Conservation (phyloP, 2,797 vertebrate species). For the Crossoptilon crossoptilon region DNA sequence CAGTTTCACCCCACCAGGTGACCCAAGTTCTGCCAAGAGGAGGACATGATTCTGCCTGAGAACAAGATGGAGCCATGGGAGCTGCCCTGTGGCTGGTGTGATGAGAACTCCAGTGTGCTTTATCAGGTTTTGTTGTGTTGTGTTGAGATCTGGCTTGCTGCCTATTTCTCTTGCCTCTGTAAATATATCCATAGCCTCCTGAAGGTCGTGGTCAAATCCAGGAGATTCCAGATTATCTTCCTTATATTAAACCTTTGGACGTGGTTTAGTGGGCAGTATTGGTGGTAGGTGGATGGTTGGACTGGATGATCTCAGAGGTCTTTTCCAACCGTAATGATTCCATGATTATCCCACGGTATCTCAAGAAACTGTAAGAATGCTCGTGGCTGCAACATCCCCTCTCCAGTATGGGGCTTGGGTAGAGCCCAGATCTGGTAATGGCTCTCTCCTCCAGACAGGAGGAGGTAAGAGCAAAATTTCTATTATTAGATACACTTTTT, state of each 20-base stretch:
- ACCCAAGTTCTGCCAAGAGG: not conserved
- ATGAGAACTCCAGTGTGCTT: not conserved
- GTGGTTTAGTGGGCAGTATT: too few species aligned
- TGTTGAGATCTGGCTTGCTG: not conserved
- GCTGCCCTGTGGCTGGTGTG: not conserved
- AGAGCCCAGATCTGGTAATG: not conserved
- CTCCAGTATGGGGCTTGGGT: rapidly evolving
- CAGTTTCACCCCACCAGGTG: rapidly evolving
- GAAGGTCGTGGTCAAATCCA: slow-evolving; percentile 7
- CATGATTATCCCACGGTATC: too few species aligned
- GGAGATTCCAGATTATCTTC: not conserved
- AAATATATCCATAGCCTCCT: not conserved
- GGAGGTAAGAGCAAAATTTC: not conserved
- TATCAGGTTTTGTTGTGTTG: not conserved
- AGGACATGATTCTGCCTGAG: not conserved
- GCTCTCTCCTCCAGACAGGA: not conserved
- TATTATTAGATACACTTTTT: not conserved
- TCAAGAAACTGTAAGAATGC: not conserved
- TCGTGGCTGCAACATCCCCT: not conserved
- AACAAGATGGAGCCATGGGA: not conserved
- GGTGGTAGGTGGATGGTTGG: too few species aligned
- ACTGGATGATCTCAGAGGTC: too few species aligned
- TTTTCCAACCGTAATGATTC: too few species aligned
- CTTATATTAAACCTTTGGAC: not conserved
- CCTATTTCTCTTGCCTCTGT: not conserved